Evolutionary conservation across 2,888 invertebrate genomes (phyloP).

Genomic region (Tanaodytes sp.): DNA sequence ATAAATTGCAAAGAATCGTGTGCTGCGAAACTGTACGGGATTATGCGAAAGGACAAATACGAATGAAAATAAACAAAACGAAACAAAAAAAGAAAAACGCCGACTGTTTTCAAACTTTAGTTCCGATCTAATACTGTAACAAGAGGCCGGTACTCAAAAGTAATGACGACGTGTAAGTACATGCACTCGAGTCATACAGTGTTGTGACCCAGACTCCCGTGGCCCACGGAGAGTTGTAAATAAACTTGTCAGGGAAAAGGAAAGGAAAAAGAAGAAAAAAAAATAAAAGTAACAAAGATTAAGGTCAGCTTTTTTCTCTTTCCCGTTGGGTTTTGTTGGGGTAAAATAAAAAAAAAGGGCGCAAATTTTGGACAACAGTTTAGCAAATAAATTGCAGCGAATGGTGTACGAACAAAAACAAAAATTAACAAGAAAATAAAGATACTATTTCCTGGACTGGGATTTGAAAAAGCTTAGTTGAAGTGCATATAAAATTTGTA

Average conservation of each 20-base stretch:
- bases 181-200: constrained; percentile 47
- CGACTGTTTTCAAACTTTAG: constrained; percentile 36
- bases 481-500: too few species aligned
- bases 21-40: too few species aligned
- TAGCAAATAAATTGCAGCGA: too few species aligned
- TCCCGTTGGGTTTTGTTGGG: too few species aligned
- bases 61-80: too few species aligned
- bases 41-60: constrained; percentile 35
- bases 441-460: too few species aligned
- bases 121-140: constrained; percentile 50
- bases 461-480: too few species aligned
- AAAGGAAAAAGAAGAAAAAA: too few species aligned
- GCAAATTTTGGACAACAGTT: too few species aligned
- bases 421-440: constrained; percentile 2
- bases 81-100: constrained; percentile 11
- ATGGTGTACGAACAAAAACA: too few species aligned
- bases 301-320: constrained; percentile 42
- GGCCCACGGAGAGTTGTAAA: constrained; percentile 44
- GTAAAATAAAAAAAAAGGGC: too few species aligned
- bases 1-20: constrained; percentile 43
- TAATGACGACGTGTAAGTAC: constrained; percentile 53
- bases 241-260: constrained; percentile 37
- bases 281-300: constrained; percentile 45
- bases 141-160: constrained; percentile 48
- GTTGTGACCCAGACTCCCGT: constrained; percentile 45